Conservation (phyloP, 2,113 vertebrate species). For the Osmerus mordax region DNA sequence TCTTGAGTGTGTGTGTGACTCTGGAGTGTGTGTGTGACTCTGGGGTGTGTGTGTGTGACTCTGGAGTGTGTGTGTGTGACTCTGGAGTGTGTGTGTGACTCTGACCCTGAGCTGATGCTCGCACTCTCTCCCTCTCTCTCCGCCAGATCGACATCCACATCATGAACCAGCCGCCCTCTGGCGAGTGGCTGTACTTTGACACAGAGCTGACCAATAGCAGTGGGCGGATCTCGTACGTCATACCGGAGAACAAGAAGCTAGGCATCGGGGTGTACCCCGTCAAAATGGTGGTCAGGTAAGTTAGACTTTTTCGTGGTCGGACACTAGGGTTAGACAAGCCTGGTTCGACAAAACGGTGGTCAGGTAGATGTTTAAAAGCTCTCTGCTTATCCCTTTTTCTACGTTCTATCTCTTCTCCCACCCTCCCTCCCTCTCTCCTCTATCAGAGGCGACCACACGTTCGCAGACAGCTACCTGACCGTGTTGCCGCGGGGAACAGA, state of each 20-base stretch:
- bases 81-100: neutral
- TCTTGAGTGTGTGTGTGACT: neutral
- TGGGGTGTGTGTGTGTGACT: too few species aligned
- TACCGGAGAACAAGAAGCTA: slow-evolving; percentile 82
- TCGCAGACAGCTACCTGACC: slow-evolving; percentile 91
- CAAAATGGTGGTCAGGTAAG: slow-evolving; percentile 97
- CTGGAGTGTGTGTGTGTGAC: neutral
- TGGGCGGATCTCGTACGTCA: slow-evolving; percentile 84
- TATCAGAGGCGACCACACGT: slow-evolving; percentile 91
- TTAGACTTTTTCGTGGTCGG: too few species aligned
- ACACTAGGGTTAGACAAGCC: neutral
- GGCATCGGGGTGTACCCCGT: slow-evolving; percentile 92
- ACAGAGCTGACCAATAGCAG: slow-evolving; percentile 95
- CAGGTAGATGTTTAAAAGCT: too few species aligned
- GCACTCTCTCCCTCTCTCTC: neutral
- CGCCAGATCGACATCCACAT: slow-evolving; percentile 94
- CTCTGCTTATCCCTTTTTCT: too few species aligned
- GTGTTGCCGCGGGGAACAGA: slow-evolving; percentile 87
- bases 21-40: neutral
- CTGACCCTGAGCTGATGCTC: neutral
- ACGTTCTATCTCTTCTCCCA: neutral
- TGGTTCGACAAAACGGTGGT: neutral
- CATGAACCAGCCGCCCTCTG: slow-evolving; percentile 93
- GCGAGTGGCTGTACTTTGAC: slow-evolving; percentile 92
- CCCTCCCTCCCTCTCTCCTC: neutral